These are phyloP conservation scores for Passer domesticus DNA, from an alignment of 2,113 vertebrate species.

Conservation along the genomic window DNA sequence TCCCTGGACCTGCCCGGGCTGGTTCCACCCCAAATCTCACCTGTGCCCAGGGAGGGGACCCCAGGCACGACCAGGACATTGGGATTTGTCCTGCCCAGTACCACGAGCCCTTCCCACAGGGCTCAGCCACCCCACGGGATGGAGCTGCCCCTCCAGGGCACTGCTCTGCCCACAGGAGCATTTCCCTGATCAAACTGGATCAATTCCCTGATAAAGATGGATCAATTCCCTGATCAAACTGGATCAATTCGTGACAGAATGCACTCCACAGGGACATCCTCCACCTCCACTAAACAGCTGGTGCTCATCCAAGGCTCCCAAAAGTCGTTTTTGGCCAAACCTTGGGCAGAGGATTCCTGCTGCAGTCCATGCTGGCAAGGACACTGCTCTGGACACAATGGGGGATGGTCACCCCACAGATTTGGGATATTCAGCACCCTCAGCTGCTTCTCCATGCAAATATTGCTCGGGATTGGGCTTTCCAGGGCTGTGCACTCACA, in stretches of 20 bases:
- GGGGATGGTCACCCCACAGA: too few species aligned
- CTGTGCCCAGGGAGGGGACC: fast-evolving
- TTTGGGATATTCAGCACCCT: fast-evolving
- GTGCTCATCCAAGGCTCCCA: fast-evolving
- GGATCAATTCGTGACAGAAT: background rate
- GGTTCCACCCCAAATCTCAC: background rate
- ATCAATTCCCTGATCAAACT: background rate
- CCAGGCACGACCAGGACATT: fast-evolving
- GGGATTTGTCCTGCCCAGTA: too few species aligned
- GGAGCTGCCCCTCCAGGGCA: background rate
- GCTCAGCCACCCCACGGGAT: background rate
- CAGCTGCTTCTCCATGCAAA: background rate
- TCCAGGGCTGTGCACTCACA: background rate
- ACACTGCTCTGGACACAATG: too few species aligned
- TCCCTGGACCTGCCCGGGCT: background rate
- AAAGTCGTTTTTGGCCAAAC: fast-evolving
- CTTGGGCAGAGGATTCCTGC: background rate
- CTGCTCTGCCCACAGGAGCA: background rate
- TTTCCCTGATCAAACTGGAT: background rate
- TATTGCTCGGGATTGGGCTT: background rate
- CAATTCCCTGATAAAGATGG: background rate
- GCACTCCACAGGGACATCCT: background rate
- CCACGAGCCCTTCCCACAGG: background rate
- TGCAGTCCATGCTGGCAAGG: fast-evolving
- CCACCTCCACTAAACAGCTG: background rate